Evolutionary conservation across 2,797 vertebrate genomes (phyloP), one percentile per base, ranked within the genome.

Genomic region (Microcaecilia unicolor): DNA sequence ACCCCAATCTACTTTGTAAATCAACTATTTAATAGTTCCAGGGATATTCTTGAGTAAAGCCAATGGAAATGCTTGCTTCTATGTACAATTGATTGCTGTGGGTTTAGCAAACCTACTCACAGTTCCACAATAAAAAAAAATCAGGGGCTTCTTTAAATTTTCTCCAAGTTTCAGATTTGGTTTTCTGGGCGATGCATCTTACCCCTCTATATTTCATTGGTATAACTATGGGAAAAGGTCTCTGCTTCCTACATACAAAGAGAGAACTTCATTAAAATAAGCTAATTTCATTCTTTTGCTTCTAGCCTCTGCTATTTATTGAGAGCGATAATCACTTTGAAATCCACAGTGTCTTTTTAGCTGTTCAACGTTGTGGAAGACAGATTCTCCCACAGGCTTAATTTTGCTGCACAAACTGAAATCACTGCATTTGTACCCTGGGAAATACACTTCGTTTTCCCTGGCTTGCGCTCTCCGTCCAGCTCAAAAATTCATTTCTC

Each of bases 361-460:
- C 73, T 76, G 67, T 73, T 77, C 65, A 74, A 67, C 77, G 76
- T 73, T 78, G 77, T 77, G 74, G 68, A 78, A 78, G 74, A 67
- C 68, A 76, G 80, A 76, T 67, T 63, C 72, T 79, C 73, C 73
- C 70, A 55, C 67, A 72, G 69, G 72, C 70, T 78, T 78, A 75
- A 78, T 76, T 80, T 76, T 78, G 64, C 70, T 64, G 65, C 58
- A 54, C 65, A 76, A 70, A 73, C 72, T 62, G 61, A 80, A 76
- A 76, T 74, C 73, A 61, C 67, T 68, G 55, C 46, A 40, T 72
- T 73, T 64, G 58, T 71, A 76, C 73, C 37, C 40, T 67, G 72
- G 73, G 76, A 80, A 78, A 67, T 63, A 71, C 64, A 58, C 67
- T 74, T 71, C 62, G 77, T 75, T 73, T 74, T 71, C 68, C 72